Percentiles rank a stretch among this genome's conserved stretches.
Conservation (phyloP, 2,888 invertebrate genomes). For the Calliscelio sp. region DNA sequence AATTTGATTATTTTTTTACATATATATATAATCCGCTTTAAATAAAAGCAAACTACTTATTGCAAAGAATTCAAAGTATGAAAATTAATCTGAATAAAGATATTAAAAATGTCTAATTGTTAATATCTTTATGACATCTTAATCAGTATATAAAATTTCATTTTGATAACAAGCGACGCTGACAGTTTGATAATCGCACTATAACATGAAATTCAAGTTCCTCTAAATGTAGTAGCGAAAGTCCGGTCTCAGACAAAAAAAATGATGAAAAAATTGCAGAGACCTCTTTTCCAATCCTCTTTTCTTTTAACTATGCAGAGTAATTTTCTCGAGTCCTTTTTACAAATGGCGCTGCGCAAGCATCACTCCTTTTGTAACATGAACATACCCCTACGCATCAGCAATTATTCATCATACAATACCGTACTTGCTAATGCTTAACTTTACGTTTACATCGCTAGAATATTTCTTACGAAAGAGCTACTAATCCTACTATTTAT, state of each 20-base stretch:
- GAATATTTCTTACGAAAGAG: slow-evolving; percentile 18
- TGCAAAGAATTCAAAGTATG: no score
- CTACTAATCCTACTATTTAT: not conserved
- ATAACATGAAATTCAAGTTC: no score
- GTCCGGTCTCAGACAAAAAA: no score
- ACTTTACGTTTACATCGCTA: slow-evolving; percentile 18
- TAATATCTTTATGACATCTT: no score
- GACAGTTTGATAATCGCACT: not conserved
- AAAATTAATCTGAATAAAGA: no score
- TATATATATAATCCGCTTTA: no score
- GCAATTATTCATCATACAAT: slow-evolving; percentile 43
- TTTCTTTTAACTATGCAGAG: slow-evolving; percentile 3
- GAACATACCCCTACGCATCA: slow-evolving; percentile 48
- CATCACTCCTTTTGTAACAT: slow-evolving; percentile 33
- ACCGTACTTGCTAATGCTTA: slow-evolving; percentile 42
- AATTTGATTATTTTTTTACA: no score
- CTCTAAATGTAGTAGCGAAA: no score
- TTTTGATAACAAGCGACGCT: slow-evolving; percentile 5
- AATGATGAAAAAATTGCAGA: not conserved
- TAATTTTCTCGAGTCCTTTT: slow-evolving; percentile 16
- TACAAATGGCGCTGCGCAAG: slow-evolving; percentile 36
- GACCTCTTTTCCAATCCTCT: not conserved
- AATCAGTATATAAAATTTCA: not conserved
- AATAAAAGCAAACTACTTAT: no score
- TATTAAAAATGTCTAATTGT: no score